Conservation (phyloP, 2,888 invertebrate species). For the Diachrysia chrysitis region DNA sequence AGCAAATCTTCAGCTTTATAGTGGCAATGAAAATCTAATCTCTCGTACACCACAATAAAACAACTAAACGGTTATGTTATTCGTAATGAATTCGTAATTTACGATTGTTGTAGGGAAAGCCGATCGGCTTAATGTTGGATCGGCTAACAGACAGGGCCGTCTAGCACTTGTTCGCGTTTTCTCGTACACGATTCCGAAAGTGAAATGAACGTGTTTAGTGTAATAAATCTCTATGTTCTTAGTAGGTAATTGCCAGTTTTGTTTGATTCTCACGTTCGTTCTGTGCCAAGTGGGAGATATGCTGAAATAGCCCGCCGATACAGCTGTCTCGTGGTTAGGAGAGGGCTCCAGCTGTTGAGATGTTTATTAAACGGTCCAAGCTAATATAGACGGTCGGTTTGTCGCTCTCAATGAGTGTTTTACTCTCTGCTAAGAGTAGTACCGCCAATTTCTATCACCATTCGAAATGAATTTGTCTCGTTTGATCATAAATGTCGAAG, state of each 20-base stretch:
- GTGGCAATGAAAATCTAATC: slow-evolving; percentile 68
- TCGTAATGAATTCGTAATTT: slow-evolving; percentile 80
- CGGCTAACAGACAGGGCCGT: slow-evolving; percentile 64
- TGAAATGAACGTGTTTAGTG: slow-evolving; percentile 77
- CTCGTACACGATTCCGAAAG: slow-evolving; percentile 81
- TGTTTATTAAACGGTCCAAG: slow-evolving; percentile 21
- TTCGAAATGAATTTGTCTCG: background rate
- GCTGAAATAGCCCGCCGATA: slow-evolving; percentile 46
- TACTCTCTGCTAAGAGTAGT: background rate
- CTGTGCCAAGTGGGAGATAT: slow-evolving; percentile 41
- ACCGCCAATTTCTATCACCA: background rate
- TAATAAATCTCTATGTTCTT: slow-evolving; percentile 76
- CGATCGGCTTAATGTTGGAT: slow-evolving; percentile 53
- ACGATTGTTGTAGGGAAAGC: slow-evolving; percentile 79
- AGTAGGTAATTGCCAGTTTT: slow-evolving; percentile 64
- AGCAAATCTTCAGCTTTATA: slow-evolving; percentile 50
- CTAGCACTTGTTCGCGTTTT: slow-evolving; percentile 75
- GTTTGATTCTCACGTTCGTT: slow-evolving; percentile 57
- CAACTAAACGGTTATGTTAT: slow-evolving; percentile 72
- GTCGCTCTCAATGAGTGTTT: background rate
- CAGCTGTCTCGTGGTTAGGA: slow-evolving; percentile 39
- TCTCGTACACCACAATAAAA: slow-evolving; percentile 65
- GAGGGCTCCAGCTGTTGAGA: slow-evolving; percentile 30
- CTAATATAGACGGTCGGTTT: slow-evolving; percentile 5
- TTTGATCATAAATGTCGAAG: background rate